A percentile compares a stretch with the other conserved stretches of the same genome.
phyloP scores from a whole-genome alignment of 2,888 invertebrate genomes.

The Meteorus cinctellus region DNA sequence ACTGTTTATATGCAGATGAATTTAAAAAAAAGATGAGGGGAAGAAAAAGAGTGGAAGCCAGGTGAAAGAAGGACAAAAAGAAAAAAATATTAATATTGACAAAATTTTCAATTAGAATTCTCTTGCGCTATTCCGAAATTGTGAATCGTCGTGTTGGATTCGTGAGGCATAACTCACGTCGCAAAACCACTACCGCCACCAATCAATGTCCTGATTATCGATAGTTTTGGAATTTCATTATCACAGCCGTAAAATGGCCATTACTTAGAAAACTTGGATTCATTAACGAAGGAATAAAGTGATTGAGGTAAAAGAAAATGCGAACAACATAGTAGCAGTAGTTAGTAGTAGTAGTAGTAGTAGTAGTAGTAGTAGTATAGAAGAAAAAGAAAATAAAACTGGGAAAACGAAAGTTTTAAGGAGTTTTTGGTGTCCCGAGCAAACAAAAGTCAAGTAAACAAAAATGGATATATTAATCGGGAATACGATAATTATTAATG shows the following conservation, averaged over 20 bases:
- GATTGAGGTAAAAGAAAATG: conserved; percentile 19
- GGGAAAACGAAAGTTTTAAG: neutral
- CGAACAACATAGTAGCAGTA: neutral
- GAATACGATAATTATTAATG: conserved; percentile 56
- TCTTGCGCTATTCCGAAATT: conserved; percentile 40
- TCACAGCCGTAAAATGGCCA: conserved; percentile 64
- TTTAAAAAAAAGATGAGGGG: no score
- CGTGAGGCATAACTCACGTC: conserved; percentile 49
- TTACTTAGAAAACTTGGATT: conserved; percentile 62
- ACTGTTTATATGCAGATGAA: neutral
- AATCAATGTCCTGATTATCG: conserved; percentile 68
- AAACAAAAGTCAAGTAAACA: conserved; percentile 4
- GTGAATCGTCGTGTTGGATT: conserved; percentile 34
- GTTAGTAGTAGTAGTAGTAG: no score
- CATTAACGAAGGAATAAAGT: conserved; percentile 32
- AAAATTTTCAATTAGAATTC: conserved; percentile 41
- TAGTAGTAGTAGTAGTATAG: no score
- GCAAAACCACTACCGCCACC: conserved; percentile 56
- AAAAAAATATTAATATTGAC: neutral
- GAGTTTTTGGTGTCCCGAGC: neutral
- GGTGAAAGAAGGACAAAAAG: neutral
- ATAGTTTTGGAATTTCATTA: conserved; percentile 70
- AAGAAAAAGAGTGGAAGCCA: neutral
- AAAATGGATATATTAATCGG: conserved; percentile 45
- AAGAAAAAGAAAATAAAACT: no score